Percentiles rank a stretch among this genome's conserved stretches.
Evolutionary conservation across 2,113 vertebrate genomes (phyloP).

Genomic region (Pituophis catenifer): DNA sequence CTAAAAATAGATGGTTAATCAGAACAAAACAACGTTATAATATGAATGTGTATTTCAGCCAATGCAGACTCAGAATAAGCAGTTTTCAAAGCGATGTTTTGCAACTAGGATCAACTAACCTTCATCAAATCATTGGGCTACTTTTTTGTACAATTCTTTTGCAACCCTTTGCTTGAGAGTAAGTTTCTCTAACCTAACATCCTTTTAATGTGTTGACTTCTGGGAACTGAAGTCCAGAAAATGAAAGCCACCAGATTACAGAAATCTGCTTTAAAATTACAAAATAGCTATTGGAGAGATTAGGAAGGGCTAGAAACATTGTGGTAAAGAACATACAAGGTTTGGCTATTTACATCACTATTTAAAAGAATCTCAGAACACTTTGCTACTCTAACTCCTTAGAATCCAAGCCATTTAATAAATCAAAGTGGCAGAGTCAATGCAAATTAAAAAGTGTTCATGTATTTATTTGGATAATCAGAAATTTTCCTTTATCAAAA

Average conservation of each 20-base stretch:
- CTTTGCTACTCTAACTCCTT: not conserved
- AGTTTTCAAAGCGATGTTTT: not conserved
- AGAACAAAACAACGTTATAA: conserved; percentile 19
- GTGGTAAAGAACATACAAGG: not conserved
- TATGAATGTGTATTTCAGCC: conserved; percentile 24
- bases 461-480: not conserved
- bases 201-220: not conserved
- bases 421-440: not conserved
- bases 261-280: not conserved
- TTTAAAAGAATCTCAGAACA: not conserved
- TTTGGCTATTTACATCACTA: not conserved
- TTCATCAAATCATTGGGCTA: not conserved
- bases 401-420: not conserved
- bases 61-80: conserved; percentile 8
- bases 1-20: conserved; percentile 32
- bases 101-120: not conserved
- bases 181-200: not conserved
- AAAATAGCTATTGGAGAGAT: not conserved
- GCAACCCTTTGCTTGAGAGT: not conserved
- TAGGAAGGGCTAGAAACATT: not conserved
- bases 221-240: not conserved
- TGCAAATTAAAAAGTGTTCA: not conserved
- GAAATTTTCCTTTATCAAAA: not conserved
- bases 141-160: not conserved
- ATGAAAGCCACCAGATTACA: not conserved